Evolutionary conservation across 2,113 vertebrate species (phyloP), one percentile per base, ranked within the genome.

Genomic region (Hipposideros armiger): DNA sequence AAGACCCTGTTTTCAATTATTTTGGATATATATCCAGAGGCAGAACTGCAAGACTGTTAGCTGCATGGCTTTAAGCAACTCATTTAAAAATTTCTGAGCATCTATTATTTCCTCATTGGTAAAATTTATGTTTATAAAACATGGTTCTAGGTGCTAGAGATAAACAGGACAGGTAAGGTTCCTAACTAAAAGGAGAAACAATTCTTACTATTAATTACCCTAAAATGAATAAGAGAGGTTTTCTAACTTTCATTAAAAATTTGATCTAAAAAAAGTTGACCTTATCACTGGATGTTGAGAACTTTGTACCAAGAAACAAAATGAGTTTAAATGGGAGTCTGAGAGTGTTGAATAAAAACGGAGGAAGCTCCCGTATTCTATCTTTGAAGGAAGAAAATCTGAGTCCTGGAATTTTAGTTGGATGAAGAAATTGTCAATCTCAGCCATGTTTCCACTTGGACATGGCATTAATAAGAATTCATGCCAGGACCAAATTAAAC

Each of bases 181-280:
- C 5, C 30, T 78, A 10, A n/a, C 28, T 45, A 84, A 15, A 87
- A 89, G 56, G 9, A 74, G 64, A 88, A 87, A 36, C 2, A 69
- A 26, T 78, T 95, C 36, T 58, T 94, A 62, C 30, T 42, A 56
- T 11, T 20, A 95, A 1, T n/a, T 78, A 47, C 40, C 45, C 64
- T 64, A 47, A 92, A 92, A 56, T 86, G 67, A 88, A n/a, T 32
- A 66, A 69, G 42, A 85, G 7, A 69, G 15, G 30, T 74, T 95
- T 81, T 58, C 62, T 80, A 70, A 72, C 10, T 77, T n/a, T 85
- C 30, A 58, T 36, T 47, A 60, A 78, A 72, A n/a, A 77, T 77
- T 90, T 94, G 22, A 89, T 69, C 45, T 62, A 45, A 58, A 24
- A 74, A 80, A 16, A 0, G 58, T 40, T 81, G 52, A 62, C 36